Percentiles rank a stretch among this genome's conserved stretches.
Conservation (phyloP, 1,140 invertebrate species). For the Nasonia vitripennis region DNA sequence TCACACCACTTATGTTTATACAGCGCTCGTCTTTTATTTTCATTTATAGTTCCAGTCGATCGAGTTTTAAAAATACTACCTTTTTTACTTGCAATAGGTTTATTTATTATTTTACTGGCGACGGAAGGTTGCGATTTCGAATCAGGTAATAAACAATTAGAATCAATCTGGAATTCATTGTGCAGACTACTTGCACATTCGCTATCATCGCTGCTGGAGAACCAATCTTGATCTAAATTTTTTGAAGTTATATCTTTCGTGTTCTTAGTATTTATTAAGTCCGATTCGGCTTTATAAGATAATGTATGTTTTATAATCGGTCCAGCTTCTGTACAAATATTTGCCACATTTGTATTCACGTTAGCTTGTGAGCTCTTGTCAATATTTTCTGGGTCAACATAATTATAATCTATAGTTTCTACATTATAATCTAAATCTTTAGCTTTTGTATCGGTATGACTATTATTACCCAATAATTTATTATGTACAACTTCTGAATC, state of each 20-base stretch:
- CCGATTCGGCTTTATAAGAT: neutral
- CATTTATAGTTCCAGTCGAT: conserved; percentile 81
- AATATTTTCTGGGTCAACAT: neutral
- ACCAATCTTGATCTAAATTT: conserved; percentile 71
- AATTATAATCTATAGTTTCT: neutral
- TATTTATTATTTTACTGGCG: conserved; percentile 44
- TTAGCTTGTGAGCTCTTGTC: neutral
- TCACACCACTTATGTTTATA: conserved; percentile 93
- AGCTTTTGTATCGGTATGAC: neutral
- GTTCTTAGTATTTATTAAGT: neutral
- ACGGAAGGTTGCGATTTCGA: conserved; percentile 52
- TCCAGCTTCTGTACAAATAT: conserved; percentile 13
- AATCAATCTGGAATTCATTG: conserved; percentile 51
- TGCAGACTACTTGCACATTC: conserved; percentile 64
- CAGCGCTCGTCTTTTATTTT: conserved; percentile 86
- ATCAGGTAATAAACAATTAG: conserved; percentile 49
- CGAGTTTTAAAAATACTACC: conserved; percentile 93
- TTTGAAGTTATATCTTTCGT: conserved; percentile 21
- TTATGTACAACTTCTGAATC: conserved; percentile 27
- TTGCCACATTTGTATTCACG: neutral
- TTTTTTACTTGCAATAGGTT: conserved; percentile 79
- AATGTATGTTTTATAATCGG: conserved; percentile 1
- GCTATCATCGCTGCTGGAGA: conserved; percentile 72
- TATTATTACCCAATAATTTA: conserved; percentile 3
- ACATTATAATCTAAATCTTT: conserved; percentile 10